Conservation (phyloP, 2,797 vertebrate genomes). For the Phalanger gymnotis region DNA sequence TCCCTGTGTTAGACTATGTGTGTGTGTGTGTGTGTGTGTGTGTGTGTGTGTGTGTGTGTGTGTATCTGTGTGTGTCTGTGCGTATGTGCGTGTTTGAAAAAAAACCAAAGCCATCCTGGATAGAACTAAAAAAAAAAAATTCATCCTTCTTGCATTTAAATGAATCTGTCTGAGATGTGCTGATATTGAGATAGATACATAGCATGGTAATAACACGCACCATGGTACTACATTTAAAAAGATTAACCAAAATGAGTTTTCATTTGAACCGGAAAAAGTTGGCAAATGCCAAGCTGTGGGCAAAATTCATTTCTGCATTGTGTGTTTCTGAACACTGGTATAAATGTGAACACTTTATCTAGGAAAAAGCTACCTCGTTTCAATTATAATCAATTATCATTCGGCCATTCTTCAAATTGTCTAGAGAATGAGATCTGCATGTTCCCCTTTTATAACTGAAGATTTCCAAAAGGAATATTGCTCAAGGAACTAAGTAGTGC, state of each 20-base stretch:
- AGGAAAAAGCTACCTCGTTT: constrained; percentile 57
- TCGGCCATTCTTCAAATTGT: constrained; percentile 33
- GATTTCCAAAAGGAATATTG: constrained; percentile 49
- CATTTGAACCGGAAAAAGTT: constrained; percentile 26
- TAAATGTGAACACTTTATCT: constrained; percentile 63
- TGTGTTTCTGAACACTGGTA: constrained; percentile 56
- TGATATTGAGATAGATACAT: constrained; percentile 49
- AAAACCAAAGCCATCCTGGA: not conserved
- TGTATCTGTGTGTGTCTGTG: not conserved
- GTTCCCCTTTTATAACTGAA: not conserved
- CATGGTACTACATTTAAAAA: not conserved
- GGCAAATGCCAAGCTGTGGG: constrained; percentile 38
- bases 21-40: not conserved
- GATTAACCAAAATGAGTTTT: not conserved
- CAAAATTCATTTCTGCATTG: constrained; percentile 58
- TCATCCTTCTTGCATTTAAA: not conserved
- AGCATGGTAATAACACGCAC: constrained; percentile 20
- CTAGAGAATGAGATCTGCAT: not conserved
- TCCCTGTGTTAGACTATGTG: not conserved
- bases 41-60: not conserved
- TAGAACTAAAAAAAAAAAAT: not conserved
- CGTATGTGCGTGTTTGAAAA: no score
- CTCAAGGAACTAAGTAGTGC: not conserved
- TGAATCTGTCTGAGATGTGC: constrained; percentile 12
- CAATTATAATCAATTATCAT: constrained; percentile 65